These are phyloP conservation scores for Deroplatys truncata DNA, from an alignment of 2,888 invertebrate genomes.

Conservation along the genomic window DNA sequence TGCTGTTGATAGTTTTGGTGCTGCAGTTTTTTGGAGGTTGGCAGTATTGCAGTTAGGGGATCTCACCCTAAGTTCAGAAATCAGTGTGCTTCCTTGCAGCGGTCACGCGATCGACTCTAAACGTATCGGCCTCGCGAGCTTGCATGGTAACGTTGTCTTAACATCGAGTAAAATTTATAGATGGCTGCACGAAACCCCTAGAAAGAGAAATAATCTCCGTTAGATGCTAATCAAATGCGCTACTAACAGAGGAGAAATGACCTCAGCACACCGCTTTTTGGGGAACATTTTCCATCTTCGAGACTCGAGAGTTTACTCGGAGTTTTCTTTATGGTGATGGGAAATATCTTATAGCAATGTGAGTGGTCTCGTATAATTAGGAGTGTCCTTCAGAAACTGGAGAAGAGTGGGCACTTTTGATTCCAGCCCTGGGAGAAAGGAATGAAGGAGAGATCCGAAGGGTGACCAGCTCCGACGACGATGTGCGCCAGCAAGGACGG, in stretches of 20 bases:
- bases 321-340: too few relatives aligned
- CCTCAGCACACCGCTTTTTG: not conserved
- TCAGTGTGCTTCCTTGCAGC: not conserved
- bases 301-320: too few relatives aligned
- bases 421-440: too few relatives aligned
- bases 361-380: too few relatives aligned
- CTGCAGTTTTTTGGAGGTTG: not conserved
- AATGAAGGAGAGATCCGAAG: too few relatives aligned
- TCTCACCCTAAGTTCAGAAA: not conserved
- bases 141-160: not conserved
- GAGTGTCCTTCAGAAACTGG: too few relatives aligned
- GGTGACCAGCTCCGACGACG: too few relatives aligned
- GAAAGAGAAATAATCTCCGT: not conserved
- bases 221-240: not conserved
- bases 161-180: not conserved
- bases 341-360: too few relatives aligned
- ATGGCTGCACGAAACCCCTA: not conserved
- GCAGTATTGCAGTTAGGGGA: not conserved
- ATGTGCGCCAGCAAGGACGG: too few relatives aligned
- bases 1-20: too few relatives aligned
- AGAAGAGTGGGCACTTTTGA: too few relatives aligned
- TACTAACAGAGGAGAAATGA: not conserved
- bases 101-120: not conserved
- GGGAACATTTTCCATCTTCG: too few relatives aligned
- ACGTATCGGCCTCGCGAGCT: not conserved